Base-by-base conservation (phyloP, 2,888 invertebrate species). In the Sesia apiformis region DNA sequence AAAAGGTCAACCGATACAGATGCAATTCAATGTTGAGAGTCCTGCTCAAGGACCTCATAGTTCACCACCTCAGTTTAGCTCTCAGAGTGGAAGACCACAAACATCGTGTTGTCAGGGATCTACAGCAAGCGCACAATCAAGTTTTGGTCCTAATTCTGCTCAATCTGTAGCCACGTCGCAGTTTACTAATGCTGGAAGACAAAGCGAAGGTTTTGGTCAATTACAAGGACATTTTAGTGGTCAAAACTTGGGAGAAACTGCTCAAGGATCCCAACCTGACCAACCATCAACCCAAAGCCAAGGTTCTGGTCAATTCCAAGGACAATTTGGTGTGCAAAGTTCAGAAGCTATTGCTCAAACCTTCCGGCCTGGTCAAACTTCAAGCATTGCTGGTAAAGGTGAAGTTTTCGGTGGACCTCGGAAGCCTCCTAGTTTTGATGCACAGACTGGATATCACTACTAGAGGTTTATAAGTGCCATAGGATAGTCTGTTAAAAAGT, bases 401-500 rank as follows among this genome's bases (percentile, higher is more conserved):
- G 85, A 86, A 59, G 55, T 67, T n/a, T 88, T 88, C 38, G 77
- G 75, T 43, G 82, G 76, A 23, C 70, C 79, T 0, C 66, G 81
- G 58, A 69, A 76, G 53, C 81, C 84, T 5, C 82, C 86, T 0
- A 82, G 70, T 55, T 89, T 81, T 53, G 81, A 85, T 56, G 67
- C 67, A 7, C 64, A 78, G 65, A 81, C 81, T 52, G 88, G 88
- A 40, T 88, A 89, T 61, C 77, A 86, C 69, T 86, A 87, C 63
- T 85, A 60, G 74, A 60, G 42, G 59, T 64, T 69, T 66, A n/a
- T 53, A 51, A 55, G 53, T 60, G 60, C 60, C 57, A 60, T 58
- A 55, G 52, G 40, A 49, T 54, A 8, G 42, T 42, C 51, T 51
- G 5, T 40, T 52, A 4, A n/a, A 52, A 40, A 40, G n/a, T 51